These are phyloP conservation scores for Rhinophrynus dorsalis DNA, from an alignment of 2,797 vertebrate genomes.

Conservation along the genomic window DNA sequence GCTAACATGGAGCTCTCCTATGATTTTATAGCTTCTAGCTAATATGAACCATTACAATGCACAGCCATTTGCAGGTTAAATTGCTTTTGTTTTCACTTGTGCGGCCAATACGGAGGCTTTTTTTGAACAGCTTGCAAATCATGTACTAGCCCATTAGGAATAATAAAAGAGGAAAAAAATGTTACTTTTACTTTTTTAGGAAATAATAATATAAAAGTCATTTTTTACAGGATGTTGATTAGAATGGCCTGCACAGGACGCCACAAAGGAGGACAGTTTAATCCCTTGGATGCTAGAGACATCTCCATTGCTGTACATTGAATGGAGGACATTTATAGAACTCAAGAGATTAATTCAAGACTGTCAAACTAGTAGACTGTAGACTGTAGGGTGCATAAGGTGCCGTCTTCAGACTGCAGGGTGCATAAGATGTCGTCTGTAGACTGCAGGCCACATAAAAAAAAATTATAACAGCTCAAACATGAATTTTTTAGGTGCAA, in stretches of 20 bases:
- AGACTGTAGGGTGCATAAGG: no score
- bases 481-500: no score
- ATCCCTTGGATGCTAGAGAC: no score
- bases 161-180: not conserved
- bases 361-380: no score
- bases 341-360: no score
- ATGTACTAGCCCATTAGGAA: not conserved
- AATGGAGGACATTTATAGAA: no score
- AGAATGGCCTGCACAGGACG: not conserved
- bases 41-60: slow-evolving; percentile 87
- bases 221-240: no score
- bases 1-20: slow-evolving; percentile 80
- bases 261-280: not conserved
- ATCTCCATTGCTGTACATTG: not conserved
- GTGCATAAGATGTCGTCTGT: no score
- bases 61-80: slow-evolving; percentile 71
- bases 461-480: no score
- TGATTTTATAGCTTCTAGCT: slow-evolving; percentile 88
- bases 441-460: no score
- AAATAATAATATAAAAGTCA: no score
- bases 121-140: slow-evolving; percentile 15
- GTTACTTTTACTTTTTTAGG: not conserved
- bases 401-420: no score
- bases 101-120: slow-evolving; percentile 57
- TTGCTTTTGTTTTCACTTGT: slow-evolving; percentile 50